Evolutionary conservation across 2,888 invertebrate genomes (phyloP).

Genomic region (Laspeyria flexula): DNA sequence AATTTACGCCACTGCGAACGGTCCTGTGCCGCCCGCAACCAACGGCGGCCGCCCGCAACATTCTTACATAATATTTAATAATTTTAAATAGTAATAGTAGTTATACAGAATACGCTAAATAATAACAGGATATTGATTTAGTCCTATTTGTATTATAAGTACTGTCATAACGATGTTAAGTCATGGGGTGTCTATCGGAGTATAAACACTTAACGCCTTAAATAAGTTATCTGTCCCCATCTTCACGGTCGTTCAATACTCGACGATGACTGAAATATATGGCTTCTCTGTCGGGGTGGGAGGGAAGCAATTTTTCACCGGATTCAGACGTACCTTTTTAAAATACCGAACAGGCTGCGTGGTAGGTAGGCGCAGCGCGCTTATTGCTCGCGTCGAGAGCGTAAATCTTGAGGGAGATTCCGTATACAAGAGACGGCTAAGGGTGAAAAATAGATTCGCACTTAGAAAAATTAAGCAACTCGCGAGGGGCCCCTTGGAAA

Average conservation of each 20-base stretch:
- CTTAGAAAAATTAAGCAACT: conserved; percentile 77
- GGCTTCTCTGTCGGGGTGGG: conserved; percentile 63
- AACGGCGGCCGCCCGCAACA: no score
- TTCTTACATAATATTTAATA: no score
- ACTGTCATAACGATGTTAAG: conserved; percentile 32
- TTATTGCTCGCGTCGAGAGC: conserved; percentile 76
- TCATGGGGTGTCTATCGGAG: conserved; percentile 29
- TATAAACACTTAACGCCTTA: conserved; percentile 60
- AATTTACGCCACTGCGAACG: no score
- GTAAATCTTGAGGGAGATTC: conserved; percentile 75
- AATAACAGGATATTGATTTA: no score
- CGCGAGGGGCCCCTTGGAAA: conserved; percentile 41
- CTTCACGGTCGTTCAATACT: conserved; percentile 70
- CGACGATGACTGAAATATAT: conserved; percentile 73
- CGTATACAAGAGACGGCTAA: conserved; percentile 60
- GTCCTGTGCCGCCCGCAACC: no score
- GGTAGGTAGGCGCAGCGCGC: conserved; percentile 66
- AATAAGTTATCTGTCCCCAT: conserved; percentile 73
- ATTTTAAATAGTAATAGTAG: no score
- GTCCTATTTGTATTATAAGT: no score
- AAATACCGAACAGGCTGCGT: conserved; percentile 74
- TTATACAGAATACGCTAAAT: no score
- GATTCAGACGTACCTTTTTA: conserved; percentile 80
- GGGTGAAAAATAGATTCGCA: conserved; percentile 78
- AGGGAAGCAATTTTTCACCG: conserved; percentile 79